These are phyloP conservation scores for Tachypleus tridentatus DNA, from an alignment of 1,140 invertebrate genomes.

Conservation along the genomic window DNA sequence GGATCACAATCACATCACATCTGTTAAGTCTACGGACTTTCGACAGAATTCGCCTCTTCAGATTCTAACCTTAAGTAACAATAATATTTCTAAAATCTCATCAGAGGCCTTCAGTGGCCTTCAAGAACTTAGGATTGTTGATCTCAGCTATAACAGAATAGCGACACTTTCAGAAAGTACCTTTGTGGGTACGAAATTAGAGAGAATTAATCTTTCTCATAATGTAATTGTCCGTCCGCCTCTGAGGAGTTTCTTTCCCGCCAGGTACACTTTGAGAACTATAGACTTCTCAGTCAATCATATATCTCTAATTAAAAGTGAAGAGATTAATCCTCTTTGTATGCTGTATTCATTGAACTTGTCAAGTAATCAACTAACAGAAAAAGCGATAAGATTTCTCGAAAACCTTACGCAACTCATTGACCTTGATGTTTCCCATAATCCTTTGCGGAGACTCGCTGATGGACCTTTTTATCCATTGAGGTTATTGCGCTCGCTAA, in stretches of 20 bases:
- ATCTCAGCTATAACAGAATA: constrained; percentile 63
- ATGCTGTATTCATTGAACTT: constrained; percentile 13
- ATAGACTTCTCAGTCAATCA: constrained; percentile 15
- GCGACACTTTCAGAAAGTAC: constrained; percentile 48
- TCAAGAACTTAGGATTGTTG: constrained; percentile 57
- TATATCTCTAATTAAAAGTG: constrained; percentile 10
- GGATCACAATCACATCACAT: constrained; percentile 54
- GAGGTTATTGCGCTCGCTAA: constrained; percentile 9
- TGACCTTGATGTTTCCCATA: constrained; percentile 59
- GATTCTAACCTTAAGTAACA: constrained; percentile 57
- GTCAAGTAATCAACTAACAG: constrained; percentile 50
- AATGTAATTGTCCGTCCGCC: constrained; percentile 18
- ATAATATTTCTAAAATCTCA: constrained; percentile 53
- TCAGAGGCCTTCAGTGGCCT: constrained; percentile 50
- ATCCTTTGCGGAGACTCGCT: constrained; percentile 43
- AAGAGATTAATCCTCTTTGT: constrained; percentile 12
- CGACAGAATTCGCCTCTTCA: constrained; percentile 35
- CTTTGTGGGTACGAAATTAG: constrained; percentile 18
- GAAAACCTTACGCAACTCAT: constrained; percentile 57
- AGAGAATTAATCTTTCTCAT: constrained; percentile 17
- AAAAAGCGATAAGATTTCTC: constrained; percentile 55
- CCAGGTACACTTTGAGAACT: constrained; percentile 9
- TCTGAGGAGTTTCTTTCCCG: constrained; percentile 3
- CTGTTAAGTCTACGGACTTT: constrained; percentile 43
- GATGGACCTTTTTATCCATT: constrained; percentile 8